These are phyloP conservation scores for Sphenodon punctatus DNA, from an alignment of 2,797 vertebrate species.

Conservation along the genomic window DNA sequence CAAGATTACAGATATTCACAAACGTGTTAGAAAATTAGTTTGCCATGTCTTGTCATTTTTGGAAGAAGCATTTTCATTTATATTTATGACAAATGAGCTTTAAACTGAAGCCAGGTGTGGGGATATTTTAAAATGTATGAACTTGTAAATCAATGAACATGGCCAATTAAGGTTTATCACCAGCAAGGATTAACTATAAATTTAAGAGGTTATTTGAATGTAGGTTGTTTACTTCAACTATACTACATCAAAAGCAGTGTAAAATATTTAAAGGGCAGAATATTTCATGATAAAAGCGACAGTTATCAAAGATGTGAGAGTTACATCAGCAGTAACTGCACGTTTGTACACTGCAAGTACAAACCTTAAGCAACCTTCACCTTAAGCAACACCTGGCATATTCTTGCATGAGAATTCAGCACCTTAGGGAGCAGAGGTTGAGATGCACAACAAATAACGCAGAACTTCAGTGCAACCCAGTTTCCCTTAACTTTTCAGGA, in stretches of 20 bases:
- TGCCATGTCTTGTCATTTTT: conserved; percentile 4
- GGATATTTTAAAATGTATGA: conserved; percentile 62
- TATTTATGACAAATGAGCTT: conserved; percentile 48
- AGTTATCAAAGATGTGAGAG: neutral
- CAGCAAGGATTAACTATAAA: conserved; percentile 36
- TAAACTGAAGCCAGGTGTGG: conserved; percentile 51
- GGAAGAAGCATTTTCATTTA: conserved; percentile 41
- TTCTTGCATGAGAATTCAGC: neutral
- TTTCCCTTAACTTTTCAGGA: conserved; percentile 7
- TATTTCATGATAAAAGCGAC: conserved; percentile 49
- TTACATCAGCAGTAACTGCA: neutral
- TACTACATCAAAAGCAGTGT: conserved; percentile 17
- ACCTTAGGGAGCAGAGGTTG: neutral
- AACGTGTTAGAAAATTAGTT: neutral
- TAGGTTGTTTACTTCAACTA: conserved; percentile 48
- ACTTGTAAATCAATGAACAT: conserved; percentile 48
- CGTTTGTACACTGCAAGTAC: neutral
- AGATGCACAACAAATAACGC: neutral
- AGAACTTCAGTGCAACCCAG: neutral
- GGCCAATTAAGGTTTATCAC: conserved; percentile 57
- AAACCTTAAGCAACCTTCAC: neutral
- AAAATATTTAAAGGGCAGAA: conserved; percentile 43
- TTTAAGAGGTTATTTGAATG: conserved; percentile 29
- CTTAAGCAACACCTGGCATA: neutral
- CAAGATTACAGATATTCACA: conserved; percentile 48